These are phyloP conservation scores for Euphonia xanthogaster DNA, from an alignment of 2,797 vertebrate genomes.

Conservation along the genomic window DNA sequence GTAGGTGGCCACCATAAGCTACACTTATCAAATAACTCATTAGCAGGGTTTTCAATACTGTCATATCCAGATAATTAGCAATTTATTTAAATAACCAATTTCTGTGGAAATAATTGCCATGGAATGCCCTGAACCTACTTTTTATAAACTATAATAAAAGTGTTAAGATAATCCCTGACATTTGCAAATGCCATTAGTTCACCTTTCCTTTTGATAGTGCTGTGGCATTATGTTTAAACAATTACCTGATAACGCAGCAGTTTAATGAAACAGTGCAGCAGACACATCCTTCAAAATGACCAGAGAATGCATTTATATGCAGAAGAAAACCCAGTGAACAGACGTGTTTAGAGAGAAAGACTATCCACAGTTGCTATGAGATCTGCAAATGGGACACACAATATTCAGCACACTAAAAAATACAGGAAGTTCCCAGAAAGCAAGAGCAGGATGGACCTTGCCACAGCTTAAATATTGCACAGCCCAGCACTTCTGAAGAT, in stretches of 20 bases:
- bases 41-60: constrained; percentile 79
- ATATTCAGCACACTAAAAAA: background rate
- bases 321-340: constrained; percentile 53
- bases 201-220: constrained; percentile 86
- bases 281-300: constrained; percentile 72
- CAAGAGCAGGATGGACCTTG: background rate
- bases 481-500: background rate
- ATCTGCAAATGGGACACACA: background rate
- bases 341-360: constrained; percentile 44
- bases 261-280: constrained; percentile 78
- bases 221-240: constrained; percentile 86
- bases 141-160: constrained; percentile 89
- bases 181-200: constrained; percentile 89
- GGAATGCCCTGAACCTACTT: constrained; percentile 82
- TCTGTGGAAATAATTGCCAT: constrained; percentile 83
- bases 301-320: constrained; percentile 63
- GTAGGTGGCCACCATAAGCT: constrained; percentile 83
- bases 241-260: constrained; percentile 80
- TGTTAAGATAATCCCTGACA: constrained; percentile 89
- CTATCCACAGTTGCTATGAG: background rate
- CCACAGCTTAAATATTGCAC: background rate
- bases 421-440: background rate
- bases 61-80: constrained; percentile 84
- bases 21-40: constrained; percentile 75
- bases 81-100: constrained; percentile 85